phyloP scores from a whole-genome alignment of 2,113 vertebrate species.

The Ophiodon elongatus region DNA sequence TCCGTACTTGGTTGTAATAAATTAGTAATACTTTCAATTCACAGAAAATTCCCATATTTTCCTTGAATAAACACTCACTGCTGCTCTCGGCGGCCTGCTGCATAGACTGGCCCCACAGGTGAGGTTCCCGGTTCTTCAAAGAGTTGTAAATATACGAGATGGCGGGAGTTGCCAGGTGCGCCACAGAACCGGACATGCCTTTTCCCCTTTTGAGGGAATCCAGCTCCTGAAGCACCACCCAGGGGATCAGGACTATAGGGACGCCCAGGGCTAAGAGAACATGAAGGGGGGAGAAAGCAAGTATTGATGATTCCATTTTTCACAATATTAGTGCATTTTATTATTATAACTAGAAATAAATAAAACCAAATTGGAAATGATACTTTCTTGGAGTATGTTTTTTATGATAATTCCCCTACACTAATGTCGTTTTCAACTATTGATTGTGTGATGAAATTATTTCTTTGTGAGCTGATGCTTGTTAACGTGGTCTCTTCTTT shows the following conservation, averaged over 20 bases:
- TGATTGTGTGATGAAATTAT: background rate
- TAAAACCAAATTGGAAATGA: background rate
- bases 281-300: background rate
- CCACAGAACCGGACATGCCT: constrained; percentile 83
- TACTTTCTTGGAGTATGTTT: background rate
- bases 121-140: constrained; percentile 86
- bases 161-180: constrained; percentile 88
- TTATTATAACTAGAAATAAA: background rate
- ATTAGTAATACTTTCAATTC: background rate
- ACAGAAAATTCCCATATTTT: background rate
- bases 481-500: background rate
- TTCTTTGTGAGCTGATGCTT: background rate
- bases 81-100: constrained; percentile 90
- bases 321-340: background rate
- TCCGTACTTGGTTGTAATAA: background rate
- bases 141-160: constrained; percentile 91
- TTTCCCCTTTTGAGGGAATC: constrained; percentile 90
- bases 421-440: background rate
- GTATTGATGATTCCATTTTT: background rate
- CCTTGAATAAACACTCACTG: constrained; percentile 81
- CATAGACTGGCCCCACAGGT: constrained; percentile 94
- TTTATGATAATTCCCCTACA: too few relatives aligned
- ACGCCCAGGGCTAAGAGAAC: constrained; percentile 82
- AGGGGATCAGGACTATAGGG: constrained; percentile 91
- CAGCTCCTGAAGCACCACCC: constrained; percentile 95